Percentiles rank a stretch among this genome's conserved stretches.
Conservation (phyloP, 2,797 vertebrate species). For the Enteromius treurensis region DNA sequence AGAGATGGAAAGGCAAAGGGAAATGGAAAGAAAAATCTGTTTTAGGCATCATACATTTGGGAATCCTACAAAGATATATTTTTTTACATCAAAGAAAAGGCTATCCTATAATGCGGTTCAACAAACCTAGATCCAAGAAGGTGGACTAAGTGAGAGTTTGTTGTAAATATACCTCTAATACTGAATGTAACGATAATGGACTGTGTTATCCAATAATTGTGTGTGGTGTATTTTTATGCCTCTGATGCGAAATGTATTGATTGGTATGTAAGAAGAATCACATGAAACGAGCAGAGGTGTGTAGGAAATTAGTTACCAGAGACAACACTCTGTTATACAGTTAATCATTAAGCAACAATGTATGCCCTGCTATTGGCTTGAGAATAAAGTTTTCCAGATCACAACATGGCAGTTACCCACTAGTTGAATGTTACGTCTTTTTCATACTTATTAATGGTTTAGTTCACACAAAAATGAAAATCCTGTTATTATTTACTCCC, state of each 20-base stretch:
- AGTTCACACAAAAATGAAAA: neutral
- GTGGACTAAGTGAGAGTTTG: neutral
- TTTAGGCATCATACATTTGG: neutral
- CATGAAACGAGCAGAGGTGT: neutral
- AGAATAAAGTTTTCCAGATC: neutral
- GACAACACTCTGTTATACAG: neutral
- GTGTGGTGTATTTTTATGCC: neutral
- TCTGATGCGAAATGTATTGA: neutral
- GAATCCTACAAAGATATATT: neutral
- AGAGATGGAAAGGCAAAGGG: neutral
- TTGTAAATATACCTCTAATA: neutral
- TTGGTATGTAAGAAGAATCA: neutral
- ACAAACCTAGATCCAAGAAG: neutral
- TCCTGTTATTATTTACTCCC: neutral
- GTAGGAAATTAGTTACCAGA: neutral
- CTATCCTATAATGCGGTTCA: neutral
- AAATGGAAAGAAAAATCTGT: neutral
- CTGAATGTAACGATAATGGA: neutral
- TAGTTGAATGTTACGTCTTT: neutral
- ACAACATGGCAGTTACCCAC: neutral
- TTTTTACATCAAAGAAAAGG: neutral
- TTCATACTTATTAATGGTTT: neutral
- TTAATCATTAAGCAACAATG: slow-evolving; percentile 6
- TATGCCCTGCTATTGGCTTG: neutral
- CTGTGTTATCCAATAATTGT: neutral